Evolutionary conservation across 2,888 invertebrate species (phyloP).

Genomic region (Cephus rjabovi): DNA sequence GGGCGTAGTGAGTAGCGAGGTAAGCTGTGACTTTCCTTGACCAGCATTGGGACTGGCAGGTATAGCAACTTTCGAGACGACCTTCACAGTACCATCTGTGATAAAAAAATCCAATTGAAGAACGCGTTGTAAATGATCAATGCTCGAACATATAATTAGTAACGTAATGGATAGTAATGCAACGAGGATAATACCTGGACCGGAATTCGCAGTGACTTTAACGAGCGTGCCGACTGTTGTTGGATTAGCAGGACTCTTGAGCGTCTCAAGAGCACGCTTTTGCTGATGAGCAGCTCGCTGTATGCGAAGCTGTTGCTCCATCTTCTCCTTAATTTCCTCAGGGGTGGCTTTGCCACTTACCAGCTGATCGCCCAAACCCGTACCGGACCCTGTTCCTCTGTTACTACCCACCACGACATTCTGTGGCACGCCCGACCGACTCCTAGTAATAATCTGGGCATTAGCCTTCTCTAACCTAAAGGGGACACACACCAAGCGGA

Average conservation of each 20-base stretch:
- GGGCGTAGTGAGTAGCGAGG: constrained; percentile 74
- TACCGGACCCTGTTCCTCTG: constrained; percentile 40
- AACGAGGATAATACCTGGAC: constrained; percentile 69
- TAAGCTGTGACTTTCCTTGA: constrained; percentile 74
- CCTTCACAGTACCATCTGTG: constrained; percentile 73
- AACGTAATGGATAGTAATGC: background rate
- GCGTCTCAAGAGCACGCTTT: constrained; percentile 78
- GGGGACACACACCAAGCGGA: constrained; percentile 58
- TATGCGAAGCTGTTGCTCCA: constrained; percentile 90
- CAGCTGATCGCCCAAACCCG: constrained; percentile 51
- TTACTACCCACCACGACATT: constrained; percentile 69
- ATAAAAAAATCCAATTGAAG: background rate
- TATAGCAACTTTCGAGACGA: constrained; percentile 75
- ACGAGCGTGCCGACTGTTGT: constrained; percentile 68
- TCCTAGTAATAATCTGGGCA: constrained; percentile 82
- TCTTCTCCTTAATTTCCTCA: constrained; percentile 87
- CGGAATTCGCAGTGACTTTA: constrained; percentile 69
- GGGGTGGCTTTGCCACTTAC: constrained; percentile 74
- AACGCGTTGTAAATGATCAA: background rate
- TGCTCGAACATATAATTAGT: background rate
- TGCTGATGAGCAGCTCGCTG: constrained; percentile 92
- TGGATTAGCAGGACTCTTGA: constrained; percentile 56
- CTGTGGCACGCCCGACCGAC: constrained; percentile 78
- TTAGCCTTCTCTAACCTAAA: constrained; percentile 77
- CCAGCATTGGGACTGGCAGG: constrained; percentile 69